phyloP scores from a whole-genome alignment of 2,888 invertebrate species.

The Aphrophora alni region DNA sequence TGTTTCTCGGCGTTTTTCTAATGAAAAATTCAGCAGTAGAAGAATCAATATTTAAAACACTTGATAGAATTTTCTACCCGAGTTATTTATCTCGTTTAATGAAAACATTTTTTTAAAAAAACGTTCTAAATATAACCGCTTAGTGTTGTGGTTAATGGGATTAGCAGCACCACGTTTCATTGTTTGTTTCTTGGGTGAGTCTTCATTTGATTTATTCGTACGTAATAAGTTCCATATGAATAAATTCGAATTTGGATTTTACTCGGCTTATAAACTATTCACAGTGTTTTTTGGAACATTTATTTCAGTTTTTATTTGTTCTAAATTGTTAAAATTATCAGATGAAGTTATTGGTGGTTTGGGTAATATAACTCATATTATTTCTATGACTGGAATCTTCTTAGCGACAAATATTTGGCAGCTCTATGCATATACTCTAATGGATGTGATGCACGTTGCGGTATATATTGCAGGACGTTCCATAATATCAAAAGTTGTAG shows the following conservation, averaged over 20 bases:
- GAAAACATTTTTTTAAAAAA: constrained; percentile 36
- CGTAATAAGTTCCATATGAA: constrained; percentile 44
- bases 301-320: constrained; percentile 38
- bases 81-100: background rate
- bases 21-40: background rate
- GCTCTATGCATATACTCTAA: constrained; percentile 34
- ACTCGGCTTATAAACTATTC: constrained; percentile 42
- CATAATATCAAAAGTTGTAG: constrained; percentile 41
- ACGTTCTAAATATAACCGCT: constrained; percentile 32
- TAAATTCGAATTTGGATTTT: constrained; percentile 42
- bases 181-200: constrained; percentile 43
- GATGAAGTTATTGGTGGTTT: constrained; percentile 40
- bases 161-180: constrained; percentile 40
- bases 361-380: constrained; percentile 34
- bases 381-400: constrained; percentile 34
- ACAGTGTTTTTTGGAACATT: constrained; percentile 43
- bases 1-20: constrained; percentile 32
- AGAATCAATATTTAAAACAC: background rate
- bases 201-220: constrained; percentile 42
- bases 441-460: constrained; percentile 41
- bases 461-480: constrained; percentile 30
- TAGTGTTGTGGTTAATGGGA: constrained; percentile 34
- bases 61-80: background rate
- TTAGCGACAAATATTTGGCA: constrained; percentile 39
- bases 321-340: constrained; percentile 35